Evolutionary conservation across 2,888 invertebrate species (phyloP).

Genomic region (Tachina fera): DNA sequence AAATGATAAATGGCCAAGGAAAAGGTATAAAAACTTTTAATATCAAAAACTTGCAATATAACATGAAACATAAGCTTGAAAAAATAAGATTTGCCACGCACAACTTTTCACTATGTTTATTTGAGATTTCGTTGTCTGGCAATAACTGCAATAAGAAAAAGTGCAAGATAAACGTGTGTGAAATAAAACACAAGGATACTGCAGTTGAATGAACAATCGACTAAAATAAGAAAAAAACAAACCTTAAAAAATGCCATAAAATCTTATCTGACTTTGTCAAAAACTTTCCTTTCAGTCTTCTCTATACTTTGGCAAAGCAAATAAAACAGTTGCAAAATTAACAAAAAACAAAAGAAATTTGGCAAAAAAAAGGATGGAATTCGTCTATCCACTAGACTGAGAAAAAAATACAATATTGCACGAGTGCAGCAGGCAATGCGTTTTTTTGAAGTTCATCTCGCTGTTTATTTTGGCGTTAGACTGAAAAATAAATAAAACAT

Average conservation of each 20-base stretch:
- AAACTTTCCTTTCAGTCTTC: background rate
- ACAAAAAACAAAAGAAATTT: constrained; percentile 42
- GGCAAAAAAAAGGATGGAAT: constrained; percentile 34
- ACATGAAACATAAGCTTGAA: too few species aligned
- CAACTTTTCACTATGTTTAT: background rate
- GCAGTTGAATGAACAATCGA: constrained; percentile 18
- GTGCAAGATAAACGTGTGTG: constrained; percentile 48
- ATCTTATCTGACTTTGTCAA: background rate
- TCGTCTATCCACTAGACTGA: constrained; percentile 4
- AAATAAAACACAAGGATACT: constrained; percentile 12
- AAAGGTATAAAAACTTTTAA: too few species aligned
- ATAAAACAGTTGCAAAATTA: constrained; percentile 55
- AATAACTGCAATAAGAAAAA: constrained; percentile 68
- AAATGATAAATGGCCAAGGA: too few species aligned
- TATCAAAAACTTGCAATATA: too few species aligned
- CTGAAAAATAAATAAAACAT: constrained; percentile 12
- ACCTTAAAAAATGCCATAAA: constrained; percentile 29
- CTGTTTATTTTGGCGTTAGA: constrained; percentile 46
- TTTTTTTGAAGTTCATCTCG: constrained; percentile 10
- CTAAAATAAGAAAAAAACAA: constrained; percentile 3
- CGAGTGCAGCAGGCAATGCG: background rate
- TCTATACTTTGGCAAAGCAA: constrained; percentile 5
- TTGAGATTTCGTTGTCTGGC: too few species aligned
- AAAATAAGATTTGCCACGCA: too few species aligned
- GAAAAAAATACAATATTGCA: constrained; percentile 10